Conservation (phyloP, 2,888 invertebrate species). For the Branchipolynoe longqiensis region DNA sequence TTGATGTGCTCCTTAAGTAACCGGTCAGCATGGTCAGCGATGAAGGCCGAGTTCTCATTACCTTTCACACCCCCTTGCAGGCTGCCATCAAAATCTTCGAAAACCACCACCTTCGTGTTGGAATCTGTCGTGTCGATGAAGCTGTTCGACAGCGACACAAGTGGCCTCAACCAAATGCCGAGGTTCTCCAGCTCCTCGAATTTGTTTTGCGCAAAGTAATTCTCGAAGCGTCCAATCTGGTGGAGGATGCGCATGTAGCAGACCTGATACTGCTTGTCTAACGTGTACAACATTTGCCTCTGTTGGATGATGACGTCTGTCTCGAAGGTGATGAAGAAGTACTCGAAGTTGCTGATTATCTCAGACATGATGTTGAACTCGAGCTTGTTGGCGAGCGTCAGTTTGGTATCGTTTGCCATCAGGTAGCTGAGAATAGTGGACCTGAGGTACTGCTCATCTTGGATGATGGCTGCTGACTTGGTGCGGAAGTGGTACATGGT, state of each 20-base stretch:
- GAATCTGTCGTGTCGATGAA: neutral
- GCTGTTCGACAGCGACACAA: slow-evolving; percentile 7
- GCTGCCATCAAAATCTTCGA: slow-evolving; percentile 2
- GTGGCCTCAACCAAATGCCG: neutral
- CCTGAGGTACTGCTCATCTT: neutral
- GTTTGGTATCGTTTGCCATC: neutral
- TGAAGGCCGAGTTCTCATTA: neutral
- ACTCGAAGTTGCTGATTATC: neutral
- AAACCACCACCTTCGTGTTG: neutral
- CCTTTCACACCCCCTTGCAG: neutral
- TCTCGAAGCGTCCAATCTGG: neutral
- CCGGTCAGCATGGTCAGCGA: neutral
- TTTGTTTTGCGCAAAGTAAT: neutral
- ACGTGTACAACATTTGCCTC: neutral
- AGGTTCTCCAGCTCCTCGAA: slow-evolving; percentile 9
- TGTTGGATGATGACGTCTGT: neutral
- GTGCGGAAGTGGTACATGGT: neutral
- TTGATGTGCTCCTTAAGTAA: neutral
- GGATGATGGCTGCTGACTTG: neutral
- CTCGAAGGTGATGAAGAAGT: neutral
- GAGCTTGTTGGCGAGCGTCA: neutral
- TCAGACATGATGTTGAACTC: neutral
- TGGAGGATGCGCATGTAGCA: neutral
- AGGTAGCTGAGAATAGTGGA: neutral
- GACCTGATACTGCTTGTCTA: neutral